Percentiles rank a stretch among this genome's conserved stretches.
Evolutionary conservation across 2,797 vertebrate species (phyloP).

Genomic region (Cyclopterus lumpus): DNA sequence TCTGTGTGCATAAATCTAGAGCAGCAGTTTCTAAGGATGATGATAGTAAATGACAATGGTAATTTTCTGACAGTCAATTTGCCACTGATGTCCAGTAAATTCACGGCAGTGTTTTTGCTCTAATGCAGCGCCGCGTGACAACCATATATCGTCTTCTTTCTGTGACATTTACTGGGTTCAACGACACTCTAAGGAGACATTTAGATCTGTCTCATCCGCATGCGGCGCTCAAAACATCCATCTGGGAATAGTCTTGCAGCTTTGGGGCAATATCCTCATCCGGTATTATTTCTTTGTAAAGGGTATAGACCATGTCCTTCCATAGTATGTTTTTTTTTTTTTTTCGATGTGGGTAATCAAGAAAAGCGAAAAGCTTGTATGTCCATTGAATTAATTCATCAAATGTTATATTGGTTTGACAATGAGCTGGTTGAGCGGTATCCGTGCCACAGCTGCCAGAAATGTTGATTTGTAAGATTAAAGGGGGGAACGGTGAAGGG

Average conservation of each 20-base stretch:
- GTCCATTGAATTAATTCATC: slow-evolving; percentile 41
- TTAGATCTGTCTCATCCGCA: slow-evolving; percentile 79
- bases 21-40: slow-evolving; percentile 70
- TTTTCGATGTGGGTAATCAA: slow-evolving; percentile 54
- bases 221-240: slow-evolving; percentile 77
- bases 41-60: slow-evolving; percentile 80
- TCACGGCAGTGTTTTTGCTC: slow-evolving; percentile 62
- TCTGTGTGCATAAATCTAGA: slow-evolving; percentile 69
- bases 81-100: slow-evolving; percentile 82
- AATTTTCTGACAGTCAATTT: slow-evolving; percentile 80
- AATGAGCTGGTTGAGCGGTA: slow-evolving; percentile 12
- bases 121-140: slow-evolving; percentile 74
- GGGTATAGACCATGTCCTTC: slow-evolving; percentile 65
- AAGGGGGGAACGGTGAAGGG: slow-evolving; percentile 15
- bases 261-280: slow-evolving; percentile 82
- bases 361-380: slow-evolving; percentile 46
- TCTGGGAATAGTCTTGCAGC: slow-evolving; percentile 77
- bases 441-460: slow-evolving; percentile 2
- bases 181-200: slow-evolving; percentile 85
- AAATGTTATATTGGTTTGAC: slow-evolving; percentile 62
- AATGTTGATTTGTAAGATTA: neutral
- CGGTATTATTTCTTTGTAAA: slow-evolving; percentile 67
- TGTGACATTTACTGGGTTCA: slow-evolving; percentile 84
- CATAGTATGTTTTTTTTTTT: slow-evolving; percentile 8
- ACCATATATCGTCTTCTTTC: slow-evolving; percentile 77